Percentiles rank a stretch among this genome's conserved stretches.
Conservation (phyloP, 2,113 vertebrate genomes). For the Peromyscus californicus region DNA sequence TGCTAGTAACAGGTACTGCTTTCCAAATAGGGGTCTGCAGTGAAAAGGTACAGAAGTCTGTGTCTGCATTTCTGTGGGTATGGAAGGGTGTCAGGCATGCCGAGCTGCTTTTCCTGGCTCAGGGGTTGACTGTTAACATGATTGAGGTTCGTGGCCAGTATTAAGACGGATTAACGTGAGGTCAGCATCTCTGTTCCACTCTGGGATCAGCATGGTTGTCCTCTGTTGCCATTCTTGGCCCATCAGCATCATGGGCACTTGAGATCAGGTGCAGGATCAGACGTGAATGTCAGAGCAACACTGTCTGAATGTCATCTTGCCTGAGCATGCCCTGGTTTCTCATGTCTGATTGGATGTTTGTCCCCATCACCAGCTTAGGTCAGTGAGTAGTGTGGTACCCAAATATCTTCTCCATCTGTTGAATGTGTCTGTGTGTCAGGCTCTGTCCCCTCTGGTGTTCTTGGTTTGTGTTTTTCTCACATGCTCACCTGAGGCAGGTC, state of each 20-base stretch:
- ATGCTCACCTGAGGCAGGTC: background rate
- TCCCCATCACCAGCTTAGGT: background rate
- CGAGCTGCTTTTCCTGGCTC: background rate
- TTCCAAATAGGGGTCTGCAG: background rate
- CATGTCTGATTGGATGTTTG: background rate
- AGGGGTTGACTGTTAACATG: accelerated
- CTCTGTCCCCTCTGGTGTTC: background rate
- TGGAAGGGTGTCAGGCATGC: accelerated
- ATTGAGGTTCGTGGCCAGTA: accelerated
- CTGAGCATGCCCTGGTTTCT: background rate
- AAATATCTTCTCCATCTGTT: accelerated
- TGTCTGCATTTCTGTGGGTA: accelerated
- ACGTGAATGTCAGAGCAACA: background rate
- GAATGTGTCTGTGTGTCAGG: background rate
- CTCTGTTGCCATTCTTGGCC: accelerated
- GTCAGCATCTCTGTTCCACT: background rate
- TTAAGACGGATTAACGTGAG: accelerated
- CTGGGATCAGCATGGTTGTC: background rate
- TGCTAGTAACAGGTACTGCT: background rate
- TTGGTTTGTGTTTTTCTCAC: background rate
- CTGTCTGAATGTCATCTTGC: background rate
- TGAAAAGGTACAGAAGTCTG: accelerated
- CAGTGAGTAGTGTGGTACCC: accelerated
- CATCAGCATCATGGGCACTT: accelerated
- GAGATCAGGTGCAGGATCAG: background rate